A percentile compares a stretch with the other conserved stretches of the same genome.
Conservation (phyloP, 1,140 invertebrate genomes). For the Drosophila mayri region DNA sequence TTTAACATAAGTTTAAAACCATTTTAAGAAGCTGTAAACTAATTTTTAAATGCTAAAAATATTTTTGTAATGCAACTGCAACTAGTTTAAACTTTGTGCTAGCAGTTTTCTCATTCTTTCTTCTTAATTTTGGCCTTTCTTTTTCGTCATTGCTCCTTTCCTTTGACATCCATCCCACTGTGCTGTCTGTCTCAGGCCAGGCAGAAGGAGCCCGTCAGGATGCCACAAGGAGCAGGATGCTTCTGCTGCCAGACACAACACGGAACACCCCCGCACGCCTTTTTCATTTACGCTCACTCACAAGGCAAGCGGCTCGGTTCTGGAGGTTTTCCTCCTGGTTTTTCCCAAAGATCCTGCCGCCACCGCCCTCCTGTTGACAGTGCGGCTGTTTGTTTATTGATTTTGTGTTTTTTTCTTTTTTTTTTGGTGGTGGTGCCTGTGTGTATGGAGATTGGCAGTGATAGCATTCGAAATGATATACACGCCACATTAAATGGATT, state of each 20-base stretch:
- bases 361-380: constrained; percentile 18
- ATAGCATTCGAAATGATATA: constrained; percentile 81
- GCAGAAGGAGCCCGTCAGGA: constrained; percentile 6
- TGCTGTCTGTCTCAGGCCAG: constrained; percentile 16
- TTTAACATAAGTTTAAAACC: background rate
- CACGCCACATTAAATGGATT: constrained; percentile 82
- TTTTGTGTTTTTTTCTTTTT: constrained; percentile 41
- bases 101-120: background rate
- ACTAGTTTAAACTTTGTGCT: background rate
- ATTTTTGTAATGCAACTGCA: background rate
- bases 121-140: background rate
- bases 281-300: constrained; percentile 34
- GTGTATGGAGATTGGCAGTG: constrained; percentile 64
- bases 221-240: background rate
- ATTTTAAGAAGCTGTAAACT: background rate
- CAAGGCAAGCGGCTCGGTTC: background rate
- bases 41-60: background rate
- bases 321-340: constrained; percentile 10
- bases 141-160: constrained; percentile 1
- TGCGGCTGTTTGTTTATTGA: constrained; percentile 61
- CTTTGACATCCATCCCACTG: constrained; percentile 16
- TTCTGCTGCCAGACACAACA: constrained; percentile 20
- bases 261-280: background rate
- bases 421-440: constrained; percentile 1
- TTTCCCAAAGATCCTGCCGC: constrained; percentile 6